phyloP scores from a whole-genome alignment of 1,140 invertebrate species.

The Ceratosolen fusciceps region DNA sequence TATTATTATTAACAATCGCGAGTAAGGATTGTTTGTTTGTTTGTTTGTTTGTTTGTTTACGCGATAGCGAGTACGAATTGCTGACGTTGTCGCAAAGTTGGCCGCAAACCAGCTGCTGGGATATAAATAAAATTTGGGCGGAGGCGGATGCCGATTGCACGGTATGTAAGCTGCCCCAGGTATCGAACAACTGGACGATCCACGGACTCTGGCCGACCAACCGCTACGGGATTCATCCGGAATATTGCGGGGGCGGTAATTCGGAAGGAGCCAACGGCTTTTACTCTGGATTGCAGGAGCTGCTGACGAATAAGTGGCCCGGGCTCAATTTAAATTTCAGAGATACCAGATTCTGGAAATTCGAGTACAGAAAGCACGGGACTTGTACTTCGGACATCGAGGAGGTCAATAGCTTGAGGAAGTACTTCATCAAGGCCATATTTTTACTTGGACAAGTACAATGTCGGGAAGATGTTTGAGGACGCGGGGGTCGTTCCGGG shows the following conservation, averaged over 20 bases:
- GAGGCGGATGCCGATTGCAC: not conserved
- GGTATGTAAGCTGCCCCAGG: not conserved
- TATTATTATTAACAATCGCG: too few relatives aligned
- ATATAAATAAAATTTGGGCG: not conserved
- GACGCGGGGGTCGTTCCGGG: not conserved
- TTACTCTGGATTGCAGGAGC: not conserved
- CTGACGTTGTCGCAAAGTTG: conserved; percentile 9
- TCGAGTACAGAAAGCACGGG: conserved; percentile 15
- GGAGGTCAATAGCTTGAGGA: not conserved
- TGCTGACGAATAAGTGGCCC: not conserved
- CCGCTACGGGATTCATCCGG: not conserved
- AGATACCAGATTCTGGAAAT: not conserved
- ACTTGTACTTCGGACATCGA: not conserved
- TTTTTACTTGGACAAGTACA: not conserved
- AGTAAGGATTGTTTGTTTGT: too few relatives aligned
- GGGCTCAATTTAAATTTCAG: not conserved
- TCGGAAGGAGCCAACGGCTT: not conserved
- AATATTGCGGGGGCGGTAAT: not conserved
- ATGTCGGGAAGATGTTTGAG: conserved; percentile 2
- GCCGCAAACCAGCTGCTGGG: conserved; percentile 15
- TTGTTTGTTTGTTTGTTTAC: too few relatives aligned
- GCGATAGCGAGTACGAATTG: not conserved
- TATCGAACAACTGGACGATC: conserved; percentile 12
- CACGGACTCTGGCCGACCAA: conserved; percentile 33
- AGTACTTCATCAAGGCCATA: conserved; percentile 6